Evolutionary conservation across 2,113 vertebrate genomes (phyloP), one percentile per base, ranked within the genome.

Genomic region (Anguilla rostrata): DNA sequence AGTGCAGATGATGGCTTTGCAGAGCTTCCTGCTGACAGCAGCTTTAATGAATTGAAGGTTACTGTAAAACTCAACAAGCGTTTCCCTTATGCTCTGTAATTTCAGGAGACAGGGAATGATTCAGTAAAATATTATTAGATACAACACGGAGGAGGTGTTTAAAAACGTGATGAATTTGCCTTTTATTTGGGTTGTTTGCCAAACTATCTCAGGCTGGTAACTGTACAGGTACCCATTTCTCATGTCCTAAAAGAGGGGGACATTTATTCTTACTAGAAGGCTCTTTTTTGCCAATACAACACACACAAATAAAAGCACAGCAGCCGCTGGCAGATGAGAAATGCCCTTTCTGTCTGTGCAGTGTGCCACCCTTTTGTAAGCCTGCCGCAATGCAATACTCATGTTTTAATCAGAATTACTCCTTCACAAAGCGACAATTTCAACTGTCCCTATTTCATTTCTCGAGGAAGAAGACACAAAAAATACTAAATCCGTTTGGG

Each of bases 91-190:
- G 49, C 7, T 20, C 49, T 57, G 82, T 39, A 60, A 75, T 75
- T 75, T 34, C 11, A 56, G 82, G 34, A 56, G 20, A 39, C n/a
- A 22, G 56, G 49, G 82, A 49, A 82, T 39, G 41, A 82, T 9
- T 20, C 16, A 49, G 81, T 26, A 12, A 60, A 53, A 83, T 22
- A 83, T 83, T 83, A 83, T 83, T 60, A 57, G 82, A 46, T 60
- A 63, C 82, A 56, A n/a, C n/a, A 83, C 6, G 82, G 82, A 83
- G 82, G 53, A 56, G 20, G 29, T 83, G 29, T 83, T 83, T 57
- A 56, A 60, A 34, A 34, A 53, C 39, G n/a, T 83, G 82, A 83
- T 83, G 82, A 83, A 83, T 15, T 60, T 53, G 82, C 82, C 82
- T 46, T 83, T 83, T 46, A 83, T 39, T 83, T 39, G 41, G 82